Evolutionary conservation across 2,888 invertebrate species (phyloP), one percentile per base, ranked within the genome.

Genomic region (Agrotis segetum): DNA sequence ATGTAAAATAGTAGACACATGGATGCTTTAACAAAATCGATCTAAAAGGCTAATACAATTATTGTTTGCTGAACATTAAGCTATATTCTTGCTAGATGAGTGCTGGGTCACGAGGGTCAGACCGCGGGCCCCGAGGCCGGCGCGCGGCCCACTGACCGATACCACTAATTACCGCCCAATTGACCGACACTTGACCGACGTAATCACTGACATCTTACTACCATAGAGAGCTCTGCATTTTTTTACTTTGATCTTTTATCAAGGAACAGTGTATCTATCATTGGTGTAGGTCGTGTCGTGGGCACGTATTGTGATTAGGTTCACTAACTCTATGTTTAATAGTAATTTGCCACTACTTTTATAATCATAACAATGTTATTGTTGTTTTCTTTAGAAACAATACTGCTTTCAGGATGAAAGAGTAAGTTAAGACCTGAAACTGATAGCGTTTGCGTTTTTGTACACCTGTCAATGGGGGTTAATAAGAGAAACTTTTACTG

Each of bases 151-250:
- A 71, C 65, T 84, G 82, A 82, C 84, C 82, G 79, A 69, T 16
- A 74, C 17, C 68, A 49, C 69, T 83, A 87, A 88, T 88, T 85
- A 87, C 70, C 55, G 61, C 53, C 72, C 88, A 88, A 86, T 88
- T 88, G 88, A 87, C 82, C 84, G 76, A 72, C 64, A 76, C 74
- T 85, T 84, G 77, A 79, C 81, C 81, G 72, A 53, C 77, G 52
- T 74, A 63, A 66, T 71, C 63, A 62, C 65, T 47, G 40, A 52
- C 19, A n/a, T 59, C 58, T 76, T 64, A 55, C 60, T 56, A 16
- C 17, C 46, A 21, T 4, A 19, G 47, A 46, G 13, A 24, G 49
- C 50, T 63, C 63, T 49, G 47, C 40, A 50, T 55, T 44, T 17
- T 52, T 34, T 52, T 34, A 34, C 34, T 59, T 63, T 49, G 13